Base-by-base conservation (phyloP, 2,113 vertebrate species). In the Aix galericulata region DNA sequence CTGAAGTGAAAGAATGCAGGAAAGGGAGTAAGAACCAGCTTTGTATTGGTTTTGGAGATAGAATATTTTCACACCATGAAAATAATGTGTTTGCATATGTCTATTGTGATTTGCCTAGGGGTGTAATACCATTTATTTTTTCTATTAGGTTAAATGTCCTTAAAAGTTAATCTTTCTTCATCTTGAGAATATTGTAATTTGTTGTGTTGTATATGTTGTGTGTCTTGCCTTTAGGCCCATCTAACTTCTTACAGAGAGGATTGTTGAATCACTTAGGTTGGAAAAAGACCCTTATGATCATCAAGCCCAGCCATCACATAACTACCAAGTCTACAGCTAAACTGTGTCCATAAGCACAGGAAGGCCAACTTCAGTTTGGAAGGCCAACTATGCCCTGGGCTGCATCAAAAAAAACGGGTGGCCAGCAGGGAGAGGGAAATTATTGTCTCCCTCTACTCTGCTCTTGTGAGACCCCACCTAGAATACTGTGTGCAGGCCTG, bases 1-100 rank as follows among this genome's bases (percentile, higher is more conserved):
- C 11, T 25, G 53, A 66, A 11, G 17, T 40, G 13, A 22, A 71
- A 15, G 29, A 52, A 56, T 13, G 52, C 13, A 71, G 36, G n/a
- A 68, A 26, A 18, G 21, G 20, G 11, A 0, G 0, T 40, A 75
- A 55, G 21, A 84, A 4, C 29, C 21, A 64, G 6, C 44, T 58
- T 25, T n/a, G 6, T 75, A 4, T 14, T 69, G 38, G 16, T 27
- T 71, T 31, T 58, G 40, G 50, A 62, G 16, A 1, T 8, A 50
- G 44, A 80, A 23, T 50, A 50, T 50, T 50, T 50, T 50, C 48
- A 50, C 21, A 50, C 50, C 50, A 50, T 50, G 26, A 66, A 81
- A 93, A 74, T 13, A 77, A 32, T 42, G 2, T 59, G 27, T 48
- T 81, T 84, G 17, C 18, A 27, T 82, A 32, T 60, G 11, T 9